A percentile compares a stretch with the other conserved stretches of the same genome.
Evolutionary conservation across 2,888 invertebrate species (phyloP).

Genomic region (Nomada fucata): DNA sequence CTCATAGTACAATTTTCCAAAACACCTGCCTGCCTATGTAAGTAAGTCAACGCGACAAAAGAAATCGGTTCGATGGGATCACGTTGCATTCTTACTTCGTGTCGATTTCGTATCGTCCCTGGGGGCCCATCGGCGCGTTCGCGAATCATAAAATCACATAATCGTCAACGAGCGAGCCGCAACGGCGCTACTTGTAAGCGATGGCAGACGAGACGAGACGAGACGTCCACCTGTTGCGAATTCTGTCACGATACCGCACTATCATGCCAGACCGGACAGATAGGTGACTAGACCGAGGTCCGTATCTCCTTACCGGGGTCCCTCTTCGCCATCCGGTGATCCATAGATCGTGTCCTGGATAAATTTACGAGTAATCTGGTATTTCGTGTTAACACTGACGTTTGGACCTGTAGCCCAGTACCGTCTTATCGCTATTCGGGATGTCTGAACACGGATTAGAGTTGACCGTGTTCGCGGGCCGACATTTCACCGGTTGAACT

Average conservation of each 20-base stretch:
- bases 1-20: background rate
- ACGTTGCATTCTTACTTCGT: conserved; percentile 16
- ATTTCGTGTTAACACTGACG: conserved; percentile 35
- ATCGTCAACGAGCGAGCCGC: conserved; percentile 62
- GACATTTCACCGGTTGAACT: background rate
- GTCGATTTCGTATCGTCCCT: conserved; percentile 7
- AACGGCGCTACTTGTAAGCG: conserved; percentile 50
- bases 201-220: conserved; percentile 69
- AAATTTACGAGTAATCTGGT: conserved; percentile 51
- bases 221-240: conserved; percentile 81
- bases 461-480: background rate
- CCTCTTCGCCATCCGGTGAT: conserved; percentile 12
- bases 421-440: background rate
- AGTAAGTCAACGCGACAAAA: background rate
- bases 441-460: background rate
- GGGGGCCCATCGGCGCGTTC: conserved; percentile 36
- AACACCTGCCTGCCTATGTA: background rate
- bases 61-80: background rate
- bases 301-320: conserved; percentile 20
- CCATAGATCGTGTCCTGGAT: conserved; percentile 41
- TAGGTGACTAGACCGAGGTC: conserved; percentile 49
- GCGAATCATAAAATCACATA: conserved; percentile 69
- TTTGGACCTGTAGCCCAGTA: background rate
- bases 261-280: conserved; percentile 54
- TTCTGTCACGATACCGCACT: conserved; percentile 70